Evolutionary conservation across 2,888 invertebrate genomes (phyloP), one percentile per base, ranked within the genome.

Genomic region (Oscheius sp.): DNA sequence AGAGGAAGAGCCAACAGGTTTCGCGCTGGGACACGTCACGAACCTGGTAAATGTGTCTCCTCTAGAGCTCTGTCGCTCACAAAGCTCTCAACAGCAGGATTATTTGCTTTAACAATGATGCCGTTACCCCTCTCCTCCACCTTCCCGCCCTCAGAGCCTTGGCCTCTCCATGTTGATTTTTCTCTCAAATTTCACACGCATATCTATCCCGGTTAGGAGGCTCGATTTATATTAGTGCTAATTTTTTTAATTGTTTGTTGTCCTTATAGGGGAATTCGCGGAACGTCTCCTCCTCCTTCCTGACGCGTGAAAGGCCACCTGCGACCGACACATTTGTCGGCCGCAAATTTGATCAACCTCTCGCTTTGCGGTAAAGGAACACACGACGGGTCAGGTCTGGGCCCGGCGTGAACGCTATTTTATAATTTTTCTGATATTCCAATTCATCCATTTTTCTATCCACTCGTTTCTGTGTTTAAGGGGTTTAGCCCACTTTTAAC

Each of bases 141-240:
- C 37, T n/a, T 35, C 37, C 60, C 60, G 35, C n/a, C 42, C 37
- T 10, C 60, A 2, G 21, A 21, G 13, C 53, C 29, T 55, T 55
- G 55, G 29, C 29, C 55, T 21, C 32, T 55, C 1, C 35, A 51
- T 68, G 68, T 68, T 68, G 68, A 68, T 68, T 68, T 68, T 68
- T 68, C 68, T 68, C 68, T 68, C 68, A 68, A 68, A 68, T 68
- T 68, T 68, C 68, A 68, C 68, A 68, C 68, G 55, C 42, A 68
- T 68, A 68, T 68, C 68, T 33, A 21, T 50, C 32, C 51, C n/a
- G 53, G 53, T 21, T 13, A 53, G 53, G 29, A 21, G 21, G 21
- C 21, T 21, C 21, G n/a, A 53, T 11, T 9, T 29, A 53, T 21
- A 50, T 53, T 4, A 32, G 33, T 57, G n/a, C 57, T 10, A 57